phyloP scores from a whole-genome alignment of 2,888 invertebrate genomes.

The Lasioglossum morio region DNA sequence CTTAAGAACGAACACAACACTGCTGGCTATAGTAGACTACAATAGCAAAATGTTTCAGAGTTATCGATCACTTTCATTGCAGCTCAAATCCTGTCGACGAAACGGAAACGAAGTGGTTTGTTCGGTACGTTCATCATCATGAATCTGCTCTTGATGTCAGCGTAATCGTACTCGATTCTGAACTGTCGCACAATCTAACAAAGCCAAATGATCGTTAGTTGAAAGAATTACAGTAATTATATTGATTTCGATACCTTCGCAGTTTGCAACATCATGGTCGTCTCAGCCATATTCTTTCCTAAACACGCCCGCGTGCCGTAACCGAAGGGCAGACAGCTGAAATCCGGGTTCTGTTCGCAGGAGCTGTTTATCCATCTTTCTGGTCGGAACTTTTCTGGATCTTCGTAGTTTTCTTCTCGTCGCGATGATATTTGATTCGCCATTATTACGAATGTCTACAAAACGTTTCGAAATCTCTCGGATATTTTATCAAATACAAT shows the following conservation, averaged over 20 bases:
- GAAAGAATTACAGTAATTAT: background rate
- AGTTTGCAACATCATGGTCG: slow-evolving; percentile 86
- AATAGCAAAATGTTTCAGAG: background rate
- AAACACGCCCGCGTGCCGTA: slow-evolving; percentile 88
- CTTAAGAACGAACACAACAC: background rate
- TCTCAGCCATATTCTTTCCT: slow-evolving; percentile 88
- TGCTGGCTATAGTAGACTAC: background rate
- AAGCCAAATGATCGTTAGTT: background rate
- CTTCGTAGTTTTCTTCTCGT: slow-evolving; percentile 89
- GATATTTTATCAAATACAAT: background rate
- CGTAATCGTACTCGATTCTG: slow-evolving; percentile 89
- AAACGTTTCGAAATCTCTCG: background rate
- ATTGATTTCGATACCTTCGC: slow-evolving; percentile 84
- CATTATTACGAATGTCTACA: slow-evolving; percentile 87
- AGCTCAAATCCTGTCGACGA: slow-evolving; percentile 86
- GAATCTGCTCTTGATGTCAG: slow-evolving; percentile 87
- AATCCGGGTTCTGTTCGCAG: slow-evolving; percentile 84
- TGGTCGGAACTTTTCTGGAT: slow-evolving; percentile 87
- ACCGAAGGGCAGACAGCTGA: slow-evolving; percentile 89
- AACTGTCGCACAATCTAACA: slow-evolving; percentile 87
- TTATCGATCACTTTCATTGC: background rate
- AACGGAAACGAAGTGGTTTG: slow-evolving; percentile 88
- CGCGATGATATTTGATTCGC: slow-evolving; percentile 87
- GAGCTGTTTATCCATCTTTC: slow-evolving; percentile 87
- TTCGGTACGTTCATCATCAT: slow-evolving; percentile 87